Base-by-base conservation (phyloP, 2,113 vertebrate species). In the Columba livia region DNA sequence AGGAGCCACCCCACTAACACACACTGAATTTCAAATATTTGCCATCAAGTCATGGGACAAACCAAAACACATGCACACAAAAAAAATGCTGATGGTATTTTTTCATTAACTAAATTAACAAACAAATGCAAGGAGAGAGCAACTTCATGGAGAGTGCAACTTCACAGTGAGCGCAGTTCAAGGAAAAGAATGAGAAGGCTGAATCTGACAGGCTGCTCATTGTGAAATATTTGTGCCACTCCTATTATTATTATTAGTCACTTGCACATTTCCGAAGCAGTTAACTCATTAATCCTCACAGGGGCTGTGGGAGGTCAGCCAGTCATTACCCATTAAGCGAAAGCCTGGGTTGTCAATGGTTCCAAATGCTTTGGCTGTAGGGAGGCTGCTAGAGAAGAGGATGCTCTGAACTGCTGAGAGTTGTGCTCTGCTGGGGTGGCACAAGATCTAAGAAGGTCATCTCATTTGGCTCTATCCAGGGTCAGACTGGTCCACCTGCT, bases 221-320 rank as follows among this genome's bases (percentile, higher is more conserved):
- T 90, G 44, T 89, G 66, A 92, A 94, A 93, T 79, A 89, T 79
- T 73, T 87, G 36, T 72, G 70, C 86, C 80, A 32, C 70, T 97
- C 83, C 86, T 89, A 17, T 80, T 90, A 77, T 75, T 73, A 85
- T 57, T 88, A 88, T 58, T 93, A 71, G 44, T 94, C 84, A 65
- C 26, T 90, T 75, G 17, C 67, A 86, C 13, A 21, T 94, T 96
- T 92, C 77, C 2, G 1, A 91, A 89, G 80, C 15, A 8, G 72
- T 87, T 94, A 96, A 94, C 40, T 93, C 61, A 32, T 56, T 70
- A 85, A 88, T 75, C 56, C 48, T 94, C 84, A 48, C 34, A 61
- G 66, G 47, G 62, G 66, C 66, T 6, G 2, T 53, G 78, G 78
- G 81, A 87, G 24, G 54, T 72, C 53, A 57, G 34, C 26, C 64